Evolutionary conservation across 2,113 vertebrate genomes (phyloP).

Genomic region (Chaenocephalus aceratus): DNA sequence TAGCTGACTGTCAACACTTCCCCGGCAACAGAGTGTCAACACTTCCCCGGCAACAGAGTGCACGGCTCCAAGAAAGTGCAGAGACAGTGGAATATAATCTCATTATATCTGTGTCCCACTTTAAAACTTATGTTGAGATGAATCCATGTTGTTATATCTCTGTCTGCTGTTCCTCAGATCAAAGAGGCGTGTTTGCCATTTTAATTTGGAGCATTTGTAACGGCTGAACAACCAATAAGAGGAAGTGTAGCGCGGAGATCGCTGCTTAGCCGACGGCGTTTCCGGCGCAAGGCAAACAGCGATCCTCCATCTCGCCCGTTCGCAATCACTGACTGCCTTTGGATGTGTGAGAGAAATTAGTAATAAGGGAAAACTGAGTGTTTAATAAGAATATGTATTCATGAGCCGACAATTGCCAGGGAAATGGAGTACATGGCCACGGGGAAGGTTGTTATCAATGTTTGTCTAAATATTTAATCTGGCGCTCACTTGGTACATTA

Average conservation of each 20-base stretch:
- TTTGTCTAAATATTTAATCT: conserved; percentile 70
- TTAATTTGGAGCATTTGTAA: conserved; percentile 48
- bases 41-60: conserved; percentile 13
- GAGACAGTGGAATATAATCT: conserved; percentile 49
- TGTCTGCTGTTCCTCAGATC: conserved; percentile 19
- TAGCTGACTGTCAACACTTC: not conserved
- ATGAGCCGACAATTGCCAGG: conserved; percentile 43
- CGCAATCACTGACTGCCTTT: not conserved
- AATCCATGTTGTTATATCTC: conserved; percentile 19
- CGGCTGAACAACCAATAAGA: conserved; percentile 31
- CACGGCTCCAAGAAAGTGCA: conserved; percentile 5
- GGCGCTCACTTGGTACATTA: conserved; percentile 54
- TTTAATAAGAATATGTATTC: conserved; percentile 61
- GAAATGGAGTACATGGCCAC: conserved; percentile 55
- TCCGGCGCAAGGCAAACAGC: conserved; percentile 21
- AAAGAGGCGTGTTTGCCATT: conserved; percentile 31
- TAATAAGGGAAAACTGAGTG: conserved; percentile 42
- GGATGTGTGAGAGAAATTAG: conserved; percentile 15
- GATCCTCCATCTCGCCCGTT: conserved; percentile 33
- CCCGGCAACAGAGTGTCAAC: too few species aligned
- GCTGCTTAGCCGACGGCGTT: conserved; percentile 27
- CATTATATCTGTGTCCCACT: conserved; percentile 44
- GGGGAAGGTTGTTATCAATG: conserved; percentile 65
- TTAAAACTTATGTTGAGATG: conserved; percentile 38
- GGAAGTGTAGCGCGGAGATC: not conserved